A percentile compares a stretch with the other conserved stretches of the same genome.
phyloP scores from a whole-genome alignment of 37 sponge, comb jelly and placozoan species.

The Beroe ovata region DNA sequence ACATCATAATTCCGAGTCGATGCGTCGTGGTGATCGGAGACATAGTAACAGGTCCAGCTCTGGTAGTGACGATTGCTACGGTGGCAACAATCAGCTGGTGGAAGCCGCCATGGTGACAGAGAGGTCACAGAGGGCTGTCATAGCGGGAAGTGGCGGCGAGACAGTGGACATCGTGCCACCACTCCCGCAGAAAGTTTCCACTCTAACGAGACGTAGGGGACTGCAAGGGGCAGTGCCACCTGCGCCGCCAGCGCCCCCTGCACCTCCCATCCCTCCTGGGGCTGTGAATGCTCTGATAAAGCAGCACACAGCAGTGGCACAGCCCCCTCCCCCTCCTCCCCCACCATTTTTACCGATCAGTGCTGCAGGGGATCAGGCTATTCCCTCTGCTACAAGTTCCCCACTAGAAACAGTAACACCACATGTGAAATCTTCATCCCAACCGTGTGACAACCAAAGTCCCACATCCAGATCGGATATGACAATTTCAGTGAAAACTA shows the following conservation, averaged over 20 bases:
- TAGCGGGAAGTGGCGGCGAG: background rate
- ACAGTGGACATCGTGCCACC: background rate
- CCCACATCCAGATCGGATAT: background rate
- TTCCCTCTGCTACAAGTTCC: background rate
- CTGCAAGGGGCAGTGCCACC: background rate
- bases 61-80: constrained; percentile 12
- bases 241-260: constrained; percentile 1
- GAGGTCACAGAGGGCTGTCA: background rate
- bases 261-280: constrained; percentile 2
- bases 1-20: background rate
- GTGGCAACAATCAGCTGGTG: background rate
- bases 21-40: background rate
- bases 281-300: background rate
- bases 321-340: background rate
- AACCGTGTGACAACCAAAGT: background rate
- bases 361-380: background rate
- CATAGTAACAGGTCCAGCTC: constrained; percentile 27
- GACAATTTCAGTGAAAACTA: constrained; percentile 10
- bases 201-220: background rate
- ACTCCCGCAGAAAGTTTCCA: constrained; percentile 6
- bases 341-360: background rate
- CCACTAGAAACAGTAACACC: background rate
- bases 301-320: background rate
- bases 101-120: background rate
- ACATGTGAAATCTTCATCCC: background rate